Conservation (phyloP, 1,140 invertebrate genomes). For the Saccostrea echinata region DNA sequence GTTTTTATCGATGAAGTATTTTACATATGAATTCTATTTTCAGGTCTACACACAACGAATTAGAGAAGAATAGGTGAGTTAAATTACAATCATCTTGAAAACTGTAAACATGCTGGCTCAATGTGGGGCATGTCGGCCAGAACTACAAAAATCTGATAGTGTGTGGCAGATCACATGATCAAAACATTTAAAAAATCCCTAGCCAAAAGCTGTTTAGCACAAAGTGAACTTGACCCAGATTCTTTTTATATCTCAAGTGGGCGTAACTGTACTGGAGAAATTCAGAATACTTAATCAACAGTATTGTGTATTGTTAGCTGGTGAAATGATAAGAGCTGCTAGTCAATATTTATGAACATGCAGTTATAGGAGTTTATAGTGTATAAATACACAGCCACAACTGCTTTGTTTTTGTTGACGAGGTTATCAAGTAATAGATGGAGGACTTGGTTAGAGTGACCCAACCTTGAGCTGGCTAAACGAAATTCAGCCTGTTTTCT, state of each 20-base stretch:
- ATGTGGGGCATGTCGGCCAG: not conserved
- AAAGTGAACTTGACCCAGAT: conserved; percentile 32
- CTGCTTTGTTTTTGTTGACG: not conserved
- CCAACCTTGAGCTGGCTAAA: not conserved
- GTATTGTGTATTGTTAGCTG: conserved; percentile 39
- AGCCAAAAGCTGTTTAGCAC: conserved; percentile 16
- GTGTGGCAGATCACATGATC: conserved; percentile 36
- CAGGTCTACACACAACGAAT: conserved; percentile 91
- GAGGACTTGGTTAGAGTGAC: not conserved
- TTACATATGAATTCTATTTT: not conserved
- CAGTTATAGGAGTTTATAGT: not conserved
- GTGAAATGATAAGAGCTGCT: not conserved
- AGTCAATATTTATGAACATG: not conserved
- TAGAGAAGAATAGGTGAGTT: conserved; percentile 92
- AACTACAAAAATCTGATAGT: conserved; percentile 28
- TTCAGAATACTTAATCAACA: conserved; percentile 33
- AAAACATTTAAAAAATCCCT: conserved; percentile 35
- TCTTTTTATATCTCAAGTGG: conserved; percentile 43
- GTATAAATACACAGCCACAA: not conserved
- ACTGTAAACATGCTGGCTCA: not conserved
- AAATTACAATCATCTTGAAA: not conserved
- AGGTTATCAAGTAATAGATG: not conserved
- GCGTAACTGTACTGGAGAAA: conserved; percentile 19
- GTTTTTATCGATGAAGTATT: no score
- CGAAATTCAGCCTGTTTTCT: not conserved